Evolutionary conservation across 2,888 invertebrate species (phyloP).

Genomic region (Raillietiella orientalis): DNA sequence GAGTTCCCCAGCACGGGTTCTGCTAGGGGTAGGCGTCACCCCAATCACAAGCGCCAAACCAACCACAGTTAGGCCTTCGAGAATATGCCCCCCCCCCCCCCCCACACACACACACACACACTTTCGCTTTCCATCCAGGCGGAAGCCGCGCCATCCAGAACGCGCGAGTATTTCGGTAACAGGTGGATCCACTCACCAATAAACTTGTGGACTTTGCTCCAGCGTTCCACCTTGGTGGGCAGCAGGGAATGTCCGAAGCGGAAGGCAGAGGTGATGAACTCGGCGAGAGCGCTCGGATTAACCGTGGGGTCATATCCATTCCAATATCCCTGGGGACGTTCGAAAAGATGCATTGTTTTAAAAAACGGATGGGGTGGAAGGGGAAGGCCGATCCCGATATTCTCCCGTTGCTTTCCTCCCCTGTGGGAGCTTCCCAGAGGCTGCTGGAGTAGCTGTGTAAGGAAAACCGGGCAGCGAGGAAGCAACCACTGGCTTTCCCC

Average conservation of each 20-base stretch:
- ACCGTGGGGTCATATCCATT: slow-evolving; percentile 47
- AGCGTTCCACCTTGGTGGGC: slow-evolving; percentile 64
- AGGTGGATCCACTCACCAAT: slow-evolving; percentile 34
- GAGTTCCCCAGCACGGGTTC: no score
- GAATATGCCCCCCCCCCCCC: no score
- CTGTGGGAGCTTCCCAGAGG: neutral
- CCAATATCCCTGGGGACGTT: slow-evolving; percentile 28
- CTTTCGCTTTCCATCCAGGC: no score
- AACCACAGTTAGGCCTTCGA: no score
- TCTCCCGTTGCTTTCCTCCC: neutral
- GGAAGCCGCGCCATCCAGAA: no score
- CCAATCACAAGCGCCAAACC: no score
- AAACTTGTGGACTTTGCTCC: slow-evolving; percentile 82
- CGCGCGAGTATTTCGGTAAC: no score
- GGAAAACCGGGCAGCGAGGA: no score
- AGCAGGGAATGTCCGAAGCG: slow-evolving; percentile 65
- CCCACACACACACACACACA: no score
- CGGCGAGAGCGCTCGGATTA: slow-evolving; percentile 58
- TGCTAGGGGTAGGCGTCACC: no score
- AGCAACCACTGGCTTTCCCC: no score
- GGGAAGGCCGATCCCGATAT: neutral
- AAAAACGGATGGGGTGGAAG: neutral
- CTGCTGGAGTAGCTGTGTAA: slow-evolving; percentile 4
- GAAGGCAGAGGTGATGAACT: slow-evolving; percentile 70
- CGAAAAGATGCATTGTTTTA: slow-evolving; percentile 1